Evolutionary conservation across 2,113 vertebrate genomes (phyloP).

Genomic region (Mesoclemmys tuberculata): DNA sequence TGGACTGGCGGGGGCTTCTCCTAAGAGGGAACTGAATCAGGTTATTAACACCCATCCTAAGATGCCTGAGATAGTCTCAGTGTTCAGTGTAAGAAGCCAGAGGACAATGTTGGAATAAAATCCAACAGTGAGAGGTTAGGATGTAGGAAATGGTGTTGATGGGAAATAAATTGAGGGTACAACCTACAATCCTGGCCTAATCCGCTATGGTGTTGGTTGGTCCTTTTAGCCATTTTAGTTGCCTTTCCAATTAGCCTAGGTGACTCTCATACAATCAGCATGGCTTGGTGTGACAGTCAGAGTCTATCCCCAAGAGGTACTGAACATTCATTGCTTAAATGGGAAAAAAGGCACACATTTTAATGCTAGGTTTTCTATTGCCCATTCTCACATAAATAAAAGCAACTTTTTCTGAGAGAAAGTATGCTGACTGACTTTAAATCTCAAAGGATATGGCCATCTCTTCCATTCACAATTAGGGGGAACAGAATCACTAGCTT

Average conservation of each 20-base stretch:
- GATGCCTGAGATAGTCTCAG: neutral
- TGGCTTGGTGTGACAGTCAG: neutral
- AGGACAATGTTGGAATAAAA: neutral
- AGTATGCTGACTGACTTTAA: neutral
- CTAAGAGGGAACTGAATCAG: neutral
- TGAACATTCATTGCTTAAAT: neutral
- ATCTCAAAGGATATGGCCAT: neutral
- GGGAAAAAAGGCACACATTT: neutral
- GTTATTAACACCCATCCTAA: neutral
- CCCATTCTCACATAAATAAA: neutral
- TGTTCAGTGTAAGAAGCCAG: neutral
- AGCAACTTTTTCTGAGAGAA: neutral
- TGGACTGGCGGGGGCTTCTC: neutral
- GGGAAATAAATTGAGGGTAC: neutral
- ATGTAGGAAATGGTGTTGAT: neutral
- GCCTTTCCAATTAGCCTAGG: neutral
- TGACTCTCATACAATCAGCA: neutral
- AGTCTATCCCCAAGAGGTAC: neutral
- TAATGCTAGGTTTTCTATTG: neutral
- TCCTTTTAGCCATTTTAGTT: neutral
- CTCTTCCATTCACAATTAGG: neutral
- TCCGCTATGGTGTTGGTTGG: neutral
- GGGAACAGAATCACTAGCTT: neutral
- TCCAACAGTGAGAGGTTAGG: neutral
- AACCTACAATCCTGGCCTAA: neutral